These are phyloP conservation scores for Fringilla coelebs DNA, from an alignment of 2,797 vertebrate species.

Conservation along the genomic window DNA sequence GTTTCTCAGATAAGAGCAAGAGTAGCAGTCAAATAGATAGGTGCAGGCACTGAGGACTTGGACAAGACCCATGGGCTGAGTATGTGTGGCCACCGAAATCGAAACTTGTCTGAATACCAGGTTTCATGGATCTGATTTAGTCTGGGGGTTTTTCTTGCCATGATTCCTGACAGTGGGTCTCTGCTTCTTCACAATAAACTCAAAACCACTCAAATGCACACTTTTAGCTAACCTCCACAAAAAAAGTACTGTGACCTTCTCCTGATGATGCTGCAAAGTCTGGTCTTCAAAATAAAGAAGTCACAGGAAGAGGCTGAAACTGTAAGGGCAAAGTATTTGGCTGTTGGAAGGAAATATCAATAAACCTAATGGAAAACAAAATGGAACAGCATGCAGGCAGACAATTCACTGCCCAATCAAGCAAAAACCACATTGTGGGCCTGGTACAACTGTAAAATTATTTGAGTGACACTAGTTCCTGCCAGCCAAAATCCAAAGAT, in stretches of 20 bases:
- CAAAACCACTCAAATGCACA: background rate
- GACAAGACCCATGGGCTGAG: background rate
- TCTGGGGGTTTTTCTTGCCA: background rate
- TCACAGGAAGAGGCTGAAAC: background rate
- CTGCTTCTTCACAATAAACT: background rate
- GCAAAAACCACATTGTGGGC: background rate
- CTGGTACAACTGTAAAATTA: background rate
- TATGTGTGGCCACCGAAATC: rapidly evolving
- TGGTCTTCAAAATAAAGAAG: background rate
- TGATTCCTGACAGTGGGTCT: background rate
- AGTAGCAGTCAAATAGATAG: background rate
- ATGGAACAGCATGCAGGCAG: background rate
- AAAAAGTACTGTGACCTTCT: background rate
- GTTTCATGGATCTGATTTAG: background rate
- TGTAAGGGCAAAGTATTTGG: background rate
- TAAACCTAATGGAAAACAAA: background rate
- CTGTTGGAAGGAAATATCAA: background rate
- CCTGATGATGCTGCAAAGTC: background rate
- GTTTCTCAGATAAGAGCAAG: background rate
- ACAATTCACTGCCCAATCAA: background rate
- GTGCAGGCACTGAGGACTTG: background rate
- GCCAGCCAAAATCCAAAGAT: background rate
- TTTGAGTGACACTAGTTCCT: background rate
- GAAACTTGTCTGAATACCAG: background rate
- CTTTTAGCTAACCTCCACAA: background rate